Evolutionary conservation across 2,888 invertebrate species (phyloP), one percentile per base, ranked within the genome.

Genomic region (Euzophera pinguis): DNA sequence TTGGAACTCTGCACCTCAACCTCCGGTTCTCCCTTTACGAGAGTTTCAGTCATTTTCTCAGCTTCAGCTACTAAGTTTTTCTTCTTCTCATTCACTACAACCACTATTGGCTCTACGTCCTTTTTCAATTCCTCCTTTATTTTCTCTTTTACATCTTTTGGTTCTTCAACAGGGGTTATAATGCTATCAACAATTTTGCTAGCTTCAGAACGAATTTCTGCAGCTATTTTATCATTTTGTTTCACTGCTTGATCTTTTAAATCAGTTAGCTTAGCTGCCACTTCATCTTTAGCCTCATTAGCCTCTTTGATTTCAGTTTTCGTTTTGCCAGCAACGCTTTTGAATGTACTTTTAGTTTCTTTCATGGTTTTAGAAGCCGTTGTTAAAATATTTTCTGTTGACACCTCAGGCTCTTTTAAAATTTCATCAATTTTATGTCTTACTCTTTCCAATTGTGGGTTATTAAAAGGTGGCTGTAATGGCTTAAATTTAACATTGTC

Each of bases 1-100:
- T 93, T 92, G 7, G 91, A 92, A 77, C 92, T 92, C 64, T 92
- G 92, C 55, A 91, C 91, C 67, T 93, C 93, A 12, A 92, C 87
- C 57, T 93, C 92, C 39, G 92, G 90, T 54, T 92, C 92, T 13
- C 91, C 92, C 65, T 91, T 91, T 34, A 93, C 91, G 58, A 92
- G 73, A 39, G 91, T 74, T 55, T 84, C 86, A 38, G 75, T 87
- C 34, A 86, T 73, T 64, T 77, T 88, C 50, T 82, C 85, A 7
- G 69, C 53, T 22, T 75, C 76, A 0, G 62, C 59, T 1, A 73
- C 64, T 9, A 70, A 70, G 47, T 73, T 75, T 48, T 75, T 81
- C 63, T 75, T 81, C 60, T 80, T 84, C 57, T 88, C 89, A 63
- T 82, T 88, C 0, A 90, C 89, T 22, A 90, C 84, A 56, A 72